These are phyloP conservation scores for Salvelinus sp. DNA, from an alignment of 2,113 vertebrate genomes.

Conservation along the genomic window DNA sequence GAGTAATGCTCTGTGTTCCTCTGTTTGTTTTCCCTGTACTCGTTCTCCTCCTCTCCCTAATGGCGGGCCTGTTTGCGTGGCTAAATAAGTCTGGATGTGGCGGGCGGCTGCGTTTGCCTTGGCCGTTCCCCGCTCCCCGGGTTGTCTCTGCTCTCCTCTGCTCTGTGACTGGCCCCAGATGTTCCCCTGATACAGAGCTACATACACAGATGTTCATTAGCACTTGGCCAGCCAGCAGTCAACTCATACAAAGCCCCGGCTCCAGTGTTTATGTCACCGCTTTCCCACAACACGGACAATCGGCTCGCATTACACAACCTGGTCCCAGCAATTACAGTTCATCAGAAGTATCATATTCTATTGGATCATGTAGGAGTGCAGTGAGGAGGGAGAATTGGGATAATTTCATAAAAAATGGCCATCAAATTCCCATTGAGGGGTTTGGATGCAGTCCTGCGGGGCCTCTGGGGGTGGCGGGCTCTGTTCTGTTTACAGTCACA, in stretches of 20 bases:
- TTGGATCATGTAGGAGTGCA: slow-evolving; percentile 12
- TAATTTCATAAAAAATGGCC: neutral
- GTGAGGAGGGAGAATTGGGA: slow-evolving; percentile 9
- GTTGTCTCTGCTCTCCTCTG: too few species aligned
- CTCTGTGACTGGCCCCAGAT: slow-evolving; percentile 16
- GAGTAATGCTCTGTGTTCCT: neutral
- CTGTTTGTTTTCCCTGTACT: too few species aligned
- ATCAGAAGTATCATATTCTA: slow-evolving; percentile 18
- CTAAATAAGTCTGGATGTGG: slow-evolving; percentile 16
- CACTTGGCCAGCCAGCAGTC: neutral
- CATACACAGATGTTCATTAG: slow-evolving; percentile 35
- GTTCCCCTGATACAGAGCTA: neutral
- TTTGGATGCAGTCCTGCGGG: too few species aligned
- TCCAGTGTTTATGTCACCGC: neutral
- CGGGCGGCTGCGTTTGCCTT: neutral
- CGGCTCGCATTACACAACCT: neutral
- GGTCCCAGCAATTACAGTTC: slow-evolving; percentile 12
- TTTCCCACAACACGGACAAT: neutral
- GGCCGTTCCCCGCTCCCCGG: neutral
- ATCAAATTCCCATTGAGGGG: too few species aligned
- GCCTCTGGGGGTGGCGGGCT: too few species aligned
- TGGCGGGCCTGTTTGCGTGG: neutral
- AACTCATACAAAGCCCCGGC: neutral
- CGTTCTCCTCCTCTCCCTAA: neutral
- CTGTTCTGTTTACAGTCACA: too few species aligned